phyloP scores from a whole-genome alignment of 2,888 invertebrate species.

The Nysson spinosus region DNA sequence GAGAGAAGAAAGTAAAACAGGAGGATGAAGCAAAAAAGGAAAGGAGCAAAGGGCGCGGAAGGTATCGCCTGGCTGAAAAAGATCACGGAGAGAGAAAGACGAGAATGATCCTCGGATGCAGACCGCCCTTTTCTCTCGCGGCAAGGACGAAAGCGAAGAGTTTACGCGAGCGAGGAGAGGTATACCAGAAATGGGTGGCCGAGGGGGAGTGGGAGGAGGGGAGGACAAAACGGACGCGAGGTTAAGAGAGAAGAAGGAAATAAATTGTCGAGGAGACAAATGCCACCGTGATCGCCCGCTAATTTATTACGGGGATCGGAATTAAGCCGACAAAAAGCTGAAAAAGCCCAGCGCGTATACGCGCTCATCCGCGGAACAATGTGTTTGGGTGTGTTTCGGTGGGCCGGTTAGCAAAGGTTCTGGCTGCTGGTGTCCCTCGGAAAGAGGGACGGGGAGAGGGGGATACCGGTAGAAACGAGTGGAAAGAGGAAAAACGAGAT shows the following conservation, averaged over 20 bases:
- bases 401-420: conserved; percentile 49
- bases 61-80: conserved; percentile 27
- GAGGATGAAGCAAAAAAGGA: conserved; percentile 16
- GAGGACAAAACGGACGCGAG: neutral
- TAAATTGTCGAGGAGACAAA: conserved; percentile 73
- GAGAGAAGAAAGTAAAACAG: neutral
- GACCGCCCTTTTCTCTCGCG: conserved; percentile 63
- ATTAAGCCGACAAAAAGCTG: conserved; percentile 74
- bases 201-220: conserved; percentile 8
- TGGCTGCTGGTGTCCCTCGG: conserved; percentile 31
- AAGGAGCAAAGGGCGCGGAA: conserved; percentile 27
- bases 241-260: conserved; percentile 51
- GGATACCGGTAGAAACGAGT: conserved; percentile 18
- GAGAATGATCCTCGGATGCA: conserved; percentile 8
- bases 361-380: conserved; percentile 71
- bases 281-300: conserved; percentile 76
- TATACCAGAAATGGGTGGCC: conserved; percentile 18
- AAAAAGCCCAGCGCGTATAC: conserved; percentile 63
- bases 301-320: conserved; percentile 75
- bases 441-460: conserved; percentile 29
- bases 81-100: conserved; percentile 30
- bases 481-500: conserved; percentile 29
- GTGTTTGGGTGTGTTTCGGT: conserved; percentile 64
- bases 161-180: conserved; percentile 13
- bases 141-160: conserved; percentile 55